These are phyloP conservation scores for Falco novaeseelandiae DNA, from an alignment of 2,797 vertebrate species.

Conservation along the genomic window DNA sequence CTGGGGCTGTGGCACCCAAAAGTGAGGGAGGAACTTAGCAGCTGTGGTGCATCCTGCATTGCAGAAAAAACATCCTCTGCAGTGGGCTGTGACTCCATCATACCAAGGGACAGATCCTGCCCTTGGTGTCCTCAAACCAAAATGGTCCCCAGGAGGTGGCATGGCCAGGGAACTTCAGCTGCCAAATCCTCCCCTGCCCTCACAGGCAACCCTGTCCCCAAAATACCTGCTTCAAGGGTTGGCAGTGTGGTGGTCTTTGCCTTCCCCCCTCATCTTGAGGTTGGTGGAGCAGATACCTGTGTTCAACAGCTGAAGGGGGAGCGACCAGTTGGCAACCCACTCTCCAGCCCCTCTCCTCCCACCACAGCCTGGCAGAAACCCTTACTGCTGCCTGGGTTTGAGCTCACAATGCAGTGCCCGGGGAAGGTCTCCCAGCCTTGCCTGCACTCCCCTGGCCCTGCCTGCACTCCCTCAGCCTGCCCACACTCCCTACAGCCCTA, in stretches of 20 bases:
- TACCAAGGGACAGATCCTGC: not conserved
- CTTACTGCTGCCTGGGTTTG: fast-evolving
- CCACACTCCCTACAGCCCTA: not conserved
- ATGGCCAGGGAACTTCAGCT: not conserved
- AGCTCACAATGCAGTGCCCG: not conserved
- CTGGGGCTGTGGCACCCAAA: not conserved
- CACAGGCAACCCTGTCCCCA: not conserved
- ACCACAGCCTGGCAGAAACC: not conserved
- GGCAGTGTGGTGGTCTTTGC: not conserved
- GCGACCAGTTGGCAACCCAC: fast-evolving
- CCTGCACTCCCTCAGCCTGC: not conserved
- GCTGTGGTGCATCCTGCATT: not conserved
- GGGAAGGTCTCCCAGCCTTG: not conserved
- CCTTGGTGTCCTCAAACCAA: not conserved
- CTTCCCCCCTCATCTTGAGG: not conserved
- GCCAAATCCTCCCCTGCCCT: not conserved
- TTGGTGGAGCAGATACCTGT: not conserved
- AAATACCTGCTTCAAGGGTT: not conserved
- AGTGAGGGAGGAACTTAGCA: not conserved
- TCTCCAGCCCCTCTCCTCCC: not conserved
- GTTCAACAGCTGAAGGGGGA: not conserved
- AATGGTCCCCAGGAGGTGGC: not conserved
- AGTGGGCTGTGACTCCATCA: fast-evolving
- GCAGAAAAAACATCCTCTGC: not conserved
- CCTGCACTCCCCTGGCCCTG: not conserved